Base-by-base conservation (phyloP, 2,888 invertebrate species). In the Pristionchus exspectatus region DNA sequence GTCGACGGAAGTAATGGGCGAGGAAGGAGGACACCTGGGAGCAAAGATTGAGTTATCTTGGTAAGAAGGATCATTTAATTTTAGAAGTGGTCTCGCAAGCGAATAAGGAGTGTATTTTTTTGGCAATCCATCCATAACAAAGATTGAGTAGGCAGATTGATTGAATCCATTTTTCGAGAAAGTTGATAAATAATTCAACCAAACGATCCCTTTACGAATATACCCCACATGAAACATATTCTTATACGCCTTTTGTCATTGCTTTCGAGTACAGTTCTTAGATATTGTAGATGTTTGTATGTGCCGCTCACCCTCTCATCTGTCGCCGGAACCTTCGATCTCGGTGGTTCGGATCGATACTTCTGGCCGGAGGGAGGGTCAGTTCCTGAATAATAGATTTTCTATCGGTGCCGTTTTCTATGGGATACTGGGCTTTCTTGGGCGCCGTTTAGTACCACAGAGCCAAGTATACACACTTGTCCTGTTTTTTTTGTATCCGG, bases 21-120 rank as follows among this genome's bases (percentile, higher is more conserved):
- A 77, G 77, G 77, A 77, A 77, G 44, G 77, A 77, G n/a, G 77
- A 72, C 14, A 72, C 44, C 77, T 74, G 74, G 16, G 56, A 69
- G 44, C 44, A 50, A 50, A 50, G 38, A 38, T 38, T n/a, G n/a
- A n/a, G n/a, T n/a, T n/a, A n/a, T n/a, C n/a, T n/a, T n/a, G n/a
- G n/a, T n/a, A n/a, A n/a, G n/a, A n/a, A n/a, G n/a, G n/a, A n/a
- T n/a, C n/a, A n/a, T n/a, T n/a, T n/a, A n/a, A n/a, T n/a, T n/a
- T n/a, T n/a, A n/a, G n/a, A n/a, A n/a, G n/a, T n/a, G n/a, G n/a
- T n/a, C n/a, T n/a, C n/a, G n/a, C n/a, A n/a, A n/a, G n/a, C n/a
- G n/a, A 38, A 38, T 38, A 5, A 38, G 38, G 38, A 38, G 38
- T 3, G 38, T 38, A 2, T 3, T 38, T 38, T 38, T 5, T 38